Evolutionary conservation across 2,113 vertebrate genomes (phyloP).

Genomic region (Rhinoderma darwinii): DNA sequence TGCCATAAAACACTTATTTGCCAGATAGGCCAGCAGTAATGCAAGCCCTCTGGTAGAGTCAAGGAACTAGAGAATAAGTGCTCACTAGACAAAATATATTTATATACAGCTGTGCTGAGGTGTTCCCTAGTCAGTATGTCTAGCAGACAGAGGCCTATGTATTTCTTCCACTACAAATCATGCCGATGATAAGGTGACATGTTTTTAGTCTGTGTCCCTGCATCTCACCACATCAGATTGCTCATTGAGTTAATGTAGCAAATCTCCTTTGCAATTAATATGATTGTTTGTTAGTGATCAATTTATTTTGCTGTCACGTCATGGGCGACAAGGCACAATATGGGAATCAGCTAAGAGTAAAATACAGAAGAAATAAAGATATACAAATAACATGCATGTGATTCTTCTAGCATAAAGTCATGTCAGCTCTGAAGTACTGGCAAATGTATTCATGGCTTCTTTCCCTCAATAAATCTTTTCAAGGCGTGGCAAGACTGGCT

Average conservation of each 20-base stretch:
- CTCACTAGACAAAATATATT: conserved; percentile 24
- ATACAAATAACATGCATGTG: background rate
- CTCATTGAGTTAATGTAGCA: conserved; percentile 11
- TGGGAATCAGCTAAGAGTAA: background rate
- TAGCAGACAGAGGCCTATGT: conserved; percentile 7
- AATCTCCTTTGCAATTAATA: background rate
- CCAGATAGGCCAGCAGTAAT: conserved; percentile 44
- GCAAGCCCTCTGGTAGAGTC: conserved; percentile 37
- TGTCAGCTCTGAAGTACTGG: background rate
- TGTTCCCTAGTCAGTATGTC: background rate
- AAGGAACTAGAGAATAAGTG: conserved; percentile 32
- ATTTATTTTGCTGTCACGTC: background rate
- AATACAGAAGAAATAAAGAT: background rate
- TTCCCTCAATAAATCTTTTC: conserved; percentile 53
- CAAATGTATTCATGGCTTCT: conserved; percentile 53
- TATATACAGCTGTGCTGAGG: conserved; percentile 32
- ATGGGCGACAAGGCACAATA: background rate
- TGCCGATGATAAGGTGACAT: background rate
- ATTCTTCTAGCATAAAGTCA: conserved; percentile 37
- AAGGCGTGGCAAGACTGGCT: conserved; percentile 48
- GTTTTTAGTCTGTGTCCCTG: background rate
- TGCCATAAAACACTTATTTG: conserved; percentile 46
- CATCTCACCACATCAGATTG: background rate
- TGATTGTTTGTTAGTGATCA: conserved; percentile 7
- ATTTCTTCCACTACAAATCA: background rate